phyloP scores from a whole-genome alignment of 2,113 vertebrate genomes.

The Oreochromis niloticus region DNA sequence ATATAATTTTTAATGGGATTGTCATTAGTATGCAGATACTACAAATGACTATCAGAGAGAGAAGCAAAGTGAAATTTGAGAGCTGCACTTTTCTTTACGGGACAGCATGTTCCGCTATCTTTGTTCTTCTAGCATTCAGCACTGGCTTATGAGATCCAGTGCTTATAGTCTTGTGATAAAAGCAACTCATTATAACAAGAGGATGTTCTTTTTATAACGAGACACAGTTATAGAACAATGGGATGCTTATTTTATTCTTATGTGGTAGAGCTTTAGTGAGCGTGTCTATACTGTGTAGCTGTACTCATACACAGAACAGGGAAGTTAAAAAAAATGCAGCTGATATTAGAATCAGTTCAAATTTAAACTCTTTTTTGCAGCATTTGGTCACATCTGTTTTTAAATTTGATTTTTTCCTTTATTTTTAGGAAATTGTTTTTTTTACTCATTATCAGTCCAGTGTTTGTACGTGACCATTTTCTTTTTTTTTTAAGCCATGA shows the following conservation, averaged over 20 bases:
- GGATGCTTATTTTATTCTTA: neutral
- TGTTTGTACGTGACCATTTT: neutral
- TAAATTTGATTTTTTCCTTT: neutral
- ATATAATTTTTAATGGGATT: constrained; percentile 5
- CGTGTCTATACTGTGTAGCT: neutral
- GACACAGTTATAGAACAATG: neutral
- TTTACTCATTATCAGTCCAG: neutral
- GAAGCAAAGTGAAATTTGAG: constrained; percentile 14
- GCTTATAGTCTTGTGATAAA: neutral
- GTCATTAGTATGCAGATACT: neutral
- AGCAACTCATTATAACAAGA: constrained; percentile 12
- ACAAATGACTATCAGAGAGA: constrained; percentile 2
- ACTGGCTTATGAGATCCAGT: neutral
- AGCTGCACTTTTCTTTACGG: constrained; percentile 7
- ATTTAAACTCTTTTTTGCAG: neutral
- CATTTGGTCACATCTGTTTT: neutral
- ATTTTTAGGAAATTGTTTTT: neutral
- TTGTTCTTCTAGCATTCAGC: constrained; percentile 22
- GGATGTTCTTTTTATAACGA: neutral
- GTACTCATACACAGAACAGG: neutral
- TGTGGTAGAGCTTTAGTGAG: neutral
- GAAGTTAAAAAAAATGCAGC: neutral
- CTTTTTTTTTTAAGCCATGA: neutral
- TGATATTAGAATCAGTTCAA: neutral
- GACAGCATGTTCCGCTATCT: constrained; percentile 5